Percentiles rank a stretch among this genome's conserved stretches.
Evolutionary conservation across 2,888 invertebrate genomes (phyloP).

Genomic region (Mesorhabditis spiculigera): DNA sequence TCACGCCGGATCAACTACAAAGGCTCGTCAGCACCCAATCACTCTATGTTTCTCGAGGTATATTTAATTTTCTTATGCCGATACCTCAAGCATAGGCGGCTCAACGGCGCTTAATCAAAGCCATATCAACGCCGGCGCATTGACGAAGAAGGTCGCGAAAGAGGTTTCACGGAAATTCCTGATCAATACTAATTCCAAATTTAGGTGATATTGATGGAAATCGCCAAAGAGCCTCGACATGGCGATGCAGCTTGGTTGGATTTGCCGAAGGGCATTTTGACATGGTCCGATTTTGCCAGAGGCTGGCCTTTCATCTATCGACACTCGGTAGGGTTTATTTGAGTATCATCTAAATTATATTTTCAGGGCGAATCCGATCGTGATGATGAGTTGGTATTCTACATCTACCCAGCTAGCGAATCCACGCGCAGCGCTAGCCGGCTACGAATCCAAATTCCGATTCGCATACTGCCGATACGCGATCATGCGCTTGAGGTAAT

Average conservation of each 20-base stretch:
- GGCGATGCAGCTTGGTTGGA: conserved; percentile 35
- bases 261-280: conserved; percentile 19
- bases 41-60: conserved; percentile 32
- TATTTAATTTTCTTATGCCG: not conserved
- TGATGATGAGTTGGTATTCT: conserved; percentile 43
- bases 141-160: conserved; percentile 27
- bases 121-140: conserved; percentile 36
- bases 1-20: conserved; percentile 28
- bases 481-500: conserved; percentile 29
- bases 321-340: conserved; percentile 22
- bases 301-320: conserved; percentile 29
- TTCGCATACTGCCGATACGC: conserved; percentile 23
- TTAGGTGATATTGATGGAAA: conserved; percentile 30
- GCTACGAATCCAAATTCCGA: conserved; percentile 32
- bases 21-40: conserved; percentile 29
- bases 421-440: conserved; percentile 33
- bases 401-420: conserved; percentile 43
- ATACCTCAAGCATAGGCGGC: conserved; percentile 28
- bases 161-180: conserved; percentile 17
- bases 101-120: conserved; percentile 38
- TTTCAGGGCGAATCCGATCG: conserved; percentile 26
- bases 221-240: conserved; percentile 31
- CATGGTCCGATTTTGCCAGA: conserved; percentile 34
- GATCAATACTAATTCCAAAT: not conserved
- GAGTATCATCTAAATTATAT: not conserved